Percentiles rank a stretch among this genome's conserved stretches.
Evolutionary conservation across 2,888 invertebrate genomes (phyloP).

Genomic region (Vesta saturnalis): DNA sequence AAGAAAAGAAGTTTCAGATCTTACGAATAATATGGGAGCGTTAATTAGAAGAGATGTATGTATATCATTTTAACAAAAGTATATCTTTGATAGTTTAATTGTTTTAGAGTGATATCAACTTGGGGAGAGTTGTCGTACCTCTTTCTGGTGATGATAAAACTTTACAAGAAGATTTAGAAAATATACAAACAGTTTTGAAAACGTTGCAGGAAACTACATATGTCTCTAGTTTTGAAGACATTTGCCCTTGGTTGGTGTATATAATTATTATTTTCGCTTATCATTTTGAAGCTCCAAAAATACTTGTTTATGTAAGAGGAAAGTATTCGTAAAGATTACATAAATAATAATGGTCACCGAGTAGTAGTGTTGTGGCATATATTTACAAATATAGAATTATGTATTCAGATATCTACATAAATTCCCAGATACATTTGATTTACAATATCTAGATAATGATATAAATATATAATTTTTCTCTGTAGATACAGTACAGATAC

Average conservation of each 20-base stretch:
- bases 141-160: slow-evolving; percentile 49
- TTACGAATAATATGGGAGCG: slow-evolving; percentile 61
- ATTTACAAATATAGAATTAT: too few species aligned
- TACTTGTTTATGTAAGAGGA: too few species aligned
- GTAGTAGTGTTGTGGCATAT: too few species aligned
- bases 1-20: slow-evolving; percentile 58
- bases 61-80: neutral
- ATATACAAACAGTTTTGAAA: slow-evolving; percentile 59
- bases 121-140: slow-evolving; percentile 47
- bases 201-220: slow-evolving; percentile 59
- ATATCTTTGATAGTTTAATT: neutral
- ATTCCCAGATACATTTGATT: too few species aligned
- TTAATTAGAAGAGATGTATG: slow-evolving; percentile 62
- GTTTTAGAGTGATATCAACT: slow-evolving; percentile 54
- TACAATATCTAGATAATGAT: too few species aligned
- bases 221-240: slow-evolving; percentile 60
- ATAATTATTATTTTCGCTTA: neutral
- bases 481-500: too few species aligned
- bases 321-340: too few species aligned
- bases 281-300: neutral
- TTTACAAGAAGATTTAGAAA: slow-evolving; percentile 56
- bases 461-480: too few species aligned
- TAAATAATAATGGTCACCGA: too few species aligned
- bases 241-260: slow-evolving; percentile 59
- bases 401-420: too few species aligned